A percentile compares a stretch with the other conserved stretches of the same genome.
Evolutionary conservation across 2,888 invertebrate genomes (phyloP).

Genomic region (Elmis aenea): DNA sequence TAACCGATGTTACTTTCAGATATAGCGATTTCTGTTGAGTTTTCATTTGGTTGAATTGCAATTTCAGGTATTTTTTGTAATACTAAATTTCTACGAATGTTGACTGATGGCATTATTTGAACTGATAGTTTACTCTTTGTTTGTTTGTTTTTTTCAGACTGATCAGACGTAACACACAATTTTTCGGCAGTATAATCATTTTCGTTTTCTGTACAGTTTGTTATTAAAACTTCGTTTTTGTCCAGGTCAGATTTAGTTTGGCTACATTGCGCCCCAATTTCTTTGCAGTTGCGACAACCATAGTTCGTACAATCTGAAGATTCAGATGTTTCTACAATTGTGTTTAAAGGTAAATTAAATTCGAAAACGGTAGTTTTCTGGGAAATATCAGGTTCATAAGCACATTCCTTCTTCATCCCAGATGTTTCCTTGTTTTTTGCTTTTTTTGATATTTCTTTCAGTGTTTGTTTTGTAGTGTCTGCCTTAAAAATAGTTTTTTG

Average conservation of each 20-base stretch:
- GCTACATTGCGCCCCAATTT: neutral
- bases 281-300: neutral
- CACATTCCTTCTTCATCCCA: neutral
- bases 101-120: constrained; percentile 51
- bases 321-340: neutral
- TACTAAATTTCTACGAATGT: constrained; percentile 50
- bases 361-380: neutral
- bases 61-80: constrained; percentile 51
- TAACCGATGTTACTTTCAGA: constrained; percentile 17
- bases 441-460: no score
- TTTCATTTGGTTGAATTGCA: constrained; percentile 45
- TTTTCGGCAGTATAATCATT: neutral
- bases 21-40: constrained; percentile 4
- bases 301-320: neutral
- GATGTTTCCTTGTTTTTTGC: neutral
- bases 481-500: neutral
- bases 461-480: no score
- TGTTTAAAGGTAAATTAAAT: neutral
- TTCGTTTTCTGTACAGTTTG: neutral
- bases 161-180: neutral
- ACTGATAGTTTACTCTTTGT: constrained; percentile 28
- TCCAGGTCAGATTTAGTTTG: neutral
- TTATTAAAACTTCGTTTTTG: neutral
- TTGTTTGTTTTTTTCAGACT: neutral
- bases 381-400: neutral